Evolutionary conservation across 2,888 invertebrate genomes (phyloP).

Genomic region (Tipula helvola): DNA sequence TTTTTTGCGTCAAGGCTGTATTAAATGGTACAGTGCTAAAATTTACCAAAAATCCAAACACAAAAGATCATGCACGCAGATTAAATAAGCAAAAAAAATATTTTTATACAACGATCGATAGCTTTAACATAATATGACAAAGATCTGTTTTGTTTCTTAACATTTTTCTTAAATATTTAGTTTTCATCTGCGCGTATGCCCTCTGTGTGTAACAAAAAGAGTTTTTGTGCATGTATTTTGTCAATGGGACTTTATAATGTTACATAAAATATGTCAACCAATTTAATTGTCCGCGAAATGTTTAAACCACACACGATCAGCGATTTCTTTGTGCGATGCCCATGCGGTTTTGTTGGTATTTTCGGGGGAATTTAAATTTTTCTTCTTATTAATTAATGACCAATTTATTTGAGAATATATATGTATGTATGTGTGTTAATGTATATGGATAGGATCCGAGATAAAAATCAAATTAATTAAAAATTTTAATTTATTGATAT

Average conservation of each 20-base stretch:
- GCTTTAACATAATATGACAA: neutral
- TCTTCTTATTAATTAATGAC: constrained; percentile 6
- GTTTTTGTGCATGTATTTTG: neutral
- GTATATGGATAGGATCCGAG: neutral
- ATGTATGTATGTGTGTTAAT: neutral
- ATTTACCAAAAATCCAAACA: too few species aligned
- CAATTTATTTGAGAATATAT: neutral
- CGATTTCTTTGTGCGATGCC: neutral
- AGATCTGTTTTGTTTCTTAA: neutral
- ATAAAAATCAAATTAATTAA: constrained; percentile 7
- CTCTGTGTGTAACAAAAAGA: neutral
- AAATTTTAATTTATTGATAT: neutral
- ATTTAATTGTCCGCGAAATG: constrained; percentile 7
- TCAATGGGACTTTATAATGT: neutral
- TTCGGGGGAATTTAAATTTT: neutral
- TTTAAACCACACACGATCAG: constrained; percentile 9
- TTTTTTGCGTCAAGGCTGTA: too few species aligned
- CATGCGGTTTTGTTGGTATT: neutral
- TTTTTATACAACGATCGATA: neutral
- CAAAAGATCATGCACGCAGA: neutral
- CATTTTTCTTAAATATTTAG: neutral
- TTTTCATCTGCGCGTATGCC: neutral
- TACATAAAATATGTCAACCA: constrained; percentile 5
- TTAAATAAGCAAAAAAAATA: neutral
- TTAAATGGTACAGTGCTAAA: too few species aligned